Conservation (phyloP, 2,888 invertebrate genomes). For the Stenurella melanura region DNA sequence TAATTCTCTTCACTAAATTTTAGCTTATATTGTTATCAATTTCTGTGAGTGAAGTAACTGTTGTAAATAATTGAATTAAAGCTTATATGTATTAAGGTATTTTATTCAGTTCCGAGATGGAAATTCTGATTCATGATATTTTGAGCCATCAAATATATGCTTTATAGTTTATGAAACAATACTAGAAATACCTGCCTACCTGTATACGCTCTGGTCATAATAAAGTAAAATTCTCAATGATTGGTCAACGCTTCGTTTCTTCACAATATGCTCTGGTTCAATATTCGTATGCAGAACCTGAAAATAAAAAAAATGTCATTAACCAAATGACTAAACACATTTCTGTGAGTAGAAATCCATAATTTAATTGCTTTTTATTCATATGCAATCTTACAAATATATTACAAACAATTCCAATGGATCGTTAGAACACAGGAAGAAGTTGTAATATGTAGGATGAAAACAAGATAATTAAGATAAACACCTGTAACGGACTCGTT, state of each 20-base stretch:
- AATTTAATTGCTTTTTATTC: too few relatives aligned
- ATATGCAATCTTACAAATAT: too few relatives aligned
- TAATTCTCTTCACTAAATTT: too few relatives aligned
- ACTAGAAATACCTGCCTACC: slow-evolving; percentile 76
- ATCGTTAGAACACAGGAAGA: not conserved
- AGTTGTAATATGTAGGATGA: not conserved
- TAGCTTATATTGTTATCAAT: too few relatives aligned
- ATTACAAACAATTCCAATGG: too few relatives aligned
- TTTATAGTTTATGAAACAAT: not conserved
- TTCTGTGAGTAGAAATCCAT: not conserved
- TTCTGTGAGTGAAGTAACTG: not conserved
- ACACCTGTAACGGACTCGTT: slow-evolving; percentile 8
- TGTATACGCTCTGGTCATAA: slow-evolving; percentile 92
- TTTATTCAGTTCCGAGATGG: too few relatives aligned
- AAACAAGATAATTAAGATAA: slow-evolving; percentile 8
- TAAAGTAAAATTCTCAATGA: slow-evolving; percentile 88
- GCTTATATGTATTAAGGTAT: not conserved
- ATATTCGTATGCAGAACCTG: slow-evolving; percentile 89
- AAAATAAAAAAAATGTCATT: slow-evolving; percentile 62
- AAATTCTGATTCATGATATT: too few relatives aligned
- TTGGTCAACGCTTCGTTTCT: slow-evolving; percentile 87
- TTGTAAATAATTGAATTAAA: not conserved
- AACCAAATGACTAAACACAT: not conserved
- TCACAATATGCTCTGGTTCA: slow-evolving; percentile 85
- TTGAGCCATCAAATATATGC: not conserved